Conservation (phyloP, 2,797 vertebrate species). For the Botia almorhae region DNA sequence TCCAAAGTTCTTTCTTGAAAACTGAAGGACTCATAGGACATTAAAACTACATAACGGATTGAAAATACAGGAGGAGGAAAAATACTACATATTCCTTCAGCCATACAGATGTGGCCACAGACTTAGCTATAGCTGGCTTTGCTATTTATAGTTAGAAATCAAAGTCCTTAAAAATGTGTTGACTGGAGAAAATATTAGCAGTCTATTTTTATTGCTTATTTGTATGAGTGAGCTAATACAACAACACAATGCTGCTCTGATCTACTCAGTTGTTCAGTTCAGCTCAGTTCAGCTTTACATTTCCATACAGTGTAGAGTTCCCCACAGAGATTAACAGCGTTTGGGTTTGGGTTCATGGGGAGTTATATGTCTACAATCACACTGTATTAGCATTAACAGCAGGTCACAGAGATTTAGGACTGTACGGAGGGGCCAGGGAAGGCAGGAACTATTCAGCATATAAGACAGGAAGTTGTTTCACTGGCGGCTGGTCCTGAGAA, state of each 20-base stretch:
- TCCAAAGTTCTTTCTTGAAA: constrained; percentile 14
- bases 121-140: neutral
- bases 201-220: constrained; percentile 11
- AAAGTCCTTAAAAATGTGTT: constrained; percentile 7
- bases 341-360: neutral
- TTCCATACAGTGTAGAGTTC: too few species aligned
- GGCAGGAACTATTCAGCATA: neutral
- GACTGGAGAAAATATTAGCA: neutral
- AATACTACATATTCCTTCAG: constrained; percentile 7
- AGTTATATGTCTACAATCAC: constrained; percentile 5
- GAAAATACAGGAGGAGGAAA: constrained; percentile 34
- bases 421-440: neutral
- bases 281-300: too few species aligned
- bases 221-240: neutral
- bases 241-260: neutral
- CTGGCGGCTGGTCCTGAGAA: constrained; percentile 46
- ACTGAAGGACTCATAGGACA: constrained; percentile 7
- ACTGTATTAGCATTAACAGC: constrained; percentile 3
- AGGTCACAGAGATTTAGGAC: constrained; percentile 11
- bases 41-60: constrained; percentile 27
- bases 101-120: neutral
- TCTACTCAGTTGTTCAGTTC: neutral
- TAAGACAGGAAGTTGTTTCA: constrained; percentile 49
- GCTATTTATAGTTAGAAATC: neutral
- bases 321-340: constrained; percentile 1